phyloP scores from a whole-genome alignment of 2,113 vertebrate species.

The Telmatochromis sp. region DNA sequence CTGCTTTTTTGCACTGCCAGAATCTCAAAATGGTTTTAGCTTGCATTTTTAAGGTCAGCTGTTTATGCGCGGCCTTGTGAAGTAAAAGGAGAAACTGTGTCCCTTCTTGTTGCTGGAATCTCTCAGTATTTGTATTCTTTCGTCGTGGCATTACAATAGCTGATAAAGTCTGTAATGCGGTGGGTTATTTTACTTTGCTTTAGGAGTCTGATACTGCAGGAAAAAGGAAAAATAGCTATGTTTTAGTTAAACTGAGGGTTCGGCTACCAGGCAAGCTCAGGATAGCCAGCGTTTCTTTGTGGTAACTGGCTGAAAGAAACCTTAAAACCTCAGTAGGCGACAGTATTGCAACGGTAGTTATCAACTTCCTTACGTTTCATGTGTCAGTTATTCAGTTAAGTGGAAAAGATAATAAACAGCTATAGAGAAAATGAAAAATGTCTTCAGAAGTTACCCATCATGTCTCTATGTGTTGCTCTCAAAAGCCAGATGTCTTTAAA shows the following conservation, averaged over 20 bases:
- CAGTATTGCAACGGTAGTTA: background rate
- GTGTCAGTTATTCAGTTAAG: background rate
- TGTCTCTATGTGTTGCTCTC: background rate
- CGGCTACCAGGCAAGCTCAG: rapidly evolving
- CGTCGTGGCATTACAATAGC: rapidly evolving
- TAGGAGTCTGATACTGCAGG: background rate
- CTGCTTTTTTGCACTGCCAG: background rate
- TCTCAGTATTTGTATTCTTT: background rate
- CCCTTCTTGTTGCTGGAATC: background rate
- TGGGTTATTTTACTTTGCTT: background rate
- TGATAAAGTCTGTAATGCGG: background rate
- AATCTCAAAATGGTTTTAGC: background rate
- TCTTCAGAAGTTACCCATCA: background rate
- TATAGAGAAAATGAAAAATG: background rate
- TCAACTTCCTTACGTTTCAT: rapidly evolving
- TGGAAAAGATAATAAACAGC: background rate
- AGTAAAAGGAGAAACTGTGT: background rate
- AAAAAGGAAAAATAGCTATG: background rate
- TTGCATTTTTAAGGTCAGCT: background rate
- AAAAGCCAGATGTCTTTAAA: background rate
- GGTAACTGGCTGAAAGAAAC: background rate
- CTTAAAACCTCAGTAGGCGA: background rate
- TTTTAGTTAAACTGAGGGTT: background rate
- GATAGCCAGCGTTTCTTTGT: background rate
- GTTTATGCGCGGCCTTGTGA: background rate